Percentiles rank a stretch among this genome's conserved stretches.
phyloP scores from a whole-genome alignment of 2,888 invertebrate genomes.

The Drosophila birchii region DNA sequence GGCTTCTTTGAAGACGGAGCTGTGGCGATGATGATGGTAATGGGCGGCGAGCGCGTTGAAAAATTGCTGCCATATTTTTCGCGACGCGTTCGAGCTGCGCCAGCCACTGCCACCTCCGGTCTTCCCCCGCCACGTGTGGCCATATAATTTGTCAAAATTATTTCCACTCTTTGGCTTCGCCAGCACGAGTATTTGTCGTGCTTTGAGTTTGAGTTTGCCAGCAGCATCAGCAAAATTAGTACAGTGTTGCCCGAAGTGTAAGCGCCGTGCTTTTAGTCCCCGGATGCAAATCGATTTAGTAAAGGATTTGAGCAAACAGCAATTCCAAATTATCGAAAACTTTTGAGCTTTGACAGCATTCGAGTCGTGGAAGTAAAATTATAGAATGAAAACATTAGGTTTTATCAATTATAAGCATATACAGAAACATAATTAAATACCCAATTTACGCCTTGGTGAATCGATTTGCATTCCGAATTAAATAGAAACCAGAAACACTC shows the following conservation, averaged over 20 bases:
- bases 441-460: slow-evolving; percentile 1
- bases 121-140: slow-evolving; percentile 39
- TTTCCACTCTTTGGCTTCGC: slow-evolving; percentile 60
- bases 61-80: slow-evolving; percentile 71
- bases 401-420: neutral
- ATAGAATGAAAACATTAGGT: too few species aligned
- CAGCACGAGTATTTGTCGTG: slow-evolving; percentile 49
- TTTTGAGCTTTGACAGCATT: neutral
- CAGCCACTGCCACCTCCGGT: slow-evolving; percentile 9
- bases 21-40: slow-evolving; percentile 13
- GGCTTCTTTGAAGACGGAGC: slow-evolving; percentile 53
- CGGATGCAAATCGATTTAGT: slow-evolving; percentile 33
- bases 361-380: neutral
- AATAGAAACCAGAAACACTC: slow-evolving; percentile 23
- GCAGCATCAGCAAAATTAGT: slow-evolving; percentile 64
- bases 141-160: slow-evolving; percentile 62
- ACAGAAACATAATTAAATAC: neutral
- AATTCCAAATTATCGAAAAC: neutral
- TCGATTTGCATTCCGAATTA: slow-evolving; percentile 14
- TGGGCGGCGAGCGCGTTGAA: slow-evolving; percentile 55
- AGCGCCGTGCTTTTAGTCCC: slow-evolving; percentile 67
- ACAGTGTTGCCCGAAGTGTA: slow-evolving; percentile 53
- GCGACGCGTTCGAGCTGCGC: slow-evolving; percentile 40
- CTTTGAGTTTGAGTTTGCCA: slow-evolving; percentile 49
- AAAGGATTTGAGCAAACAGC: neutral